These are phyloP conservation scores for Phycodurus eques DNA, from an alignment of 2,113 vertebrate genomes.

Conservation along the genomic window DNA sequence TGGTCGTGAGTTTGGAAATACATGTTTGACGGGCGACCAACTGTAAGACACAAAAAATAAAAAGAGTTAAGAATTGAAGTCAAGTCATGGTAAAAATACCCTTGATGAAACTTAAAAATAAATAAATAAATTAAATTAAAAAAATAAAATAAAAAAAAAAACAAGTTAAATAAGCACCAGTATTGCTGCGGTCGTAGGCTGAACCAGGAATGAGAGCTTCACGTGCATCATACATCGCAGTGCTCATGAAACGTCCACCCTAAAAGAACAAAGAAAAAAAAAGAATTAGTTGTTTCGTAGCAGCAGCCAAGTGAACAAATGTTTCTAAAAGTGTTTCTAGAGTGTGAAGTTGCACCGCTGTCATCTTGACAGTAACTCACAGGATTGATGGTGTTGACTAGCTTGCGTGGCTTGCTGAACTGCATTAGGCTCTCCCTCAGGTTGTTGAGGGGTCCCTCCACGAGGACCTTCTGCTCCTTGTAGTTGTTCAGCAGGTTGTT, in stretches of 20 bases:
- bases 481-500: constrained; percentile 98
- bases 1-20: constrained; percentile 99
- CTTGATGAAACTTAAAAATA: not conserved
- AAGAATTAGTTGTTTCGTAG: not conserved
- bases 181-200: constrained; percentile 91
- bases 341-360: not conserved
- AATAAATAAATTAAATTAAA: too few species aligned
- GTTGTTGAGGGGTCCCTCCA: constrained; percentile 98
- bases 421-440: constrained; percentile 98
- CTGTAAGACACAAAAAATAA: constrained; percentile 20
- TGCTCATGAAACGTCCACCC: constrained; percentile 98
- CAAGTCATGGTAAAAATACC: not conserved
- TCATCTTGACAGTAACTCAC: constrained; percentile 70
- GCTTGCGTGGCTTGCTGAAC: constrained; percentile 97
- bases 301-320: not conserved
- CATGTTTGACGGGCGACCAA: constrained; percentile 92
- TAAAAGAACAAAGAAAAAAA: constrained; percentile 54
- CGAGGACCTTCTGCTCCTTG: constrained; percentile 98
- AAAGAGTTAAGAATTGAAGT: not conserved
- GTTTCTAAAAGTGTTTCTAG: not conserved
- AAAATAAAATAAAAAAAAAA: not conserved
- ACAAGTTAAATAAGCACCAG: constrained; percentile 30
- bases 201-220: constrained; percentile 97
- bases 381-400: constrained; percentile 98
- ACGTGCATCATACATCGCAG: constrained; percentile 96